Evolutionary conservation across 2,113 vertebrate species (phyloP), one percentile per base, ranked within the genome.

Genomic region (Percopsis transmontana): DNA sequence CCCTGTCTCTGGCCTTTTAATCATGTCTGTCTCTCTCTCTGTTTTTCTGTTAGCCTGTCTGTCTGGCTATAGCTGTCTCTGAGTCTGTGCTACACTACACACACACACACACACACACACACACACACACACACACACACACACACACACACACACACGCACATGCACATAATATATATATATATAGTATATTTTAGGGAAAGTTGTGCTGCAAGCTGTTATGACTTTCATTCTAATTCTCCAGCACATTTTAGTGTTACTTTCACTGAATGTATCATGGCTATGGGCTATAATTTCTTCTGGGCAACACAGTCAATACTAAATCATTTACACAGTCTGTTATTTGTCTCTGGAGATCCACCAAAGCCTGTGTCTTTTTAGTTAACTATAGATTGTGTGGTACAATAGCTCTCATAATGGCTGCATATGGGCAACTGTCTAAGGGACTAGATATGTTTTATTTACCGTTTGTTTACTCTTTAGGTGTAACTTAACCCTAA

Each of bases 251-350:
- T 12, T 23, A 38, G 47, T 15, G 62, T 14, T n/a, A 39, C 15
- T 0, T 11, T 33, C 50, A 52, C 24, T 52, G 55, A 79, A 65
- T 42, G 27, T 33, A 33, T 58, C 50, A 41, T 24, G 48, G 55
- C 39, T 24, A 21, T 53, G 56, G 14, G 54, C 15, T 11, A 12
- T 10, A 55, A 33, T 66, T 68, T 62, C 47, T 13, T 64, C 27
- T 8, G 33, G 39, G 48, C 16, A 40, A 27, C 11, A 12, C 60
- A 20, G 66, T 78, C 81, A 58, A 83, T 79, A 44, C 70, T 75
- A 58, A 68, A 27, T 68, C 3, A 58, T 74, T 74, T 66, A 68
- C 15, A 65, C 10, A 10, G 68, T 62, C 50, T 53, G 5, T 63
- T 69, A 56, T 68, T 50, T 55, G 18, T 44, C 81, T 58, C 48